Evolutionary conservation across 2,888 invertebrate genomes (phyloP).

Genomic region (Rhagonycha fulva): DNA sequence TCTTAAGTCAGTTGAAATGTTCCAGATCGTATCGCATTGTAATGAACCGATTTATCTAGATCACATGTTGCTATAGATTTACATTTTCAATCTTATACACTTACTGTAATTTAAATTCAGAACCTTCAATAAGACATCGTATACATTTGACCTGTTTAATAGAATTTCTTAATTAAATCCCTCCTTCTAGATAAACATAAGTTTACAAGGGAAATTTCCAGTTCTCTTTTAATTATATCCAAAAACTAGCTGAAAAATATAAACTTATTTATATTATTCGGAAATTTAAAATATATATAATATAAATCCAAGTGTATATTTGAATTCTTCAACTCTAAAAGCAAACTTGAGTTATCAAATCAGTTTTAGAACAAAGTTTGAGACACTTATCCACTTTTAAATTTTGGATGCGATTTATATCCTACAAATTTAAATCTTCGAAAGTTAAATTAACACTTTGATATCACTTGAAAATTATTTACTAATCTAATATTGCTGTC

Average conservation of each 20-base stretch:
- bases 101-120: slow-evolving; percentile 40
- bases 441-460: neutral
- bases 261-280: neutral
- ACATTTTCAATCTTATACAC: slow-evolving; percentile 37
- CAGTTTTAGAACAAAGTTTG: neutral
- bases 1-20: slow-evolving; percentile 32
- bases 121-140: slow-evolving; percentile 42
- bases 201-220: neutral
- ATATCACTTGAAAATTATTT: neutral
- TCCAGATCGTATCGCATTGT: slow-evolving; percentile 38
- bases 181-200: neutral
- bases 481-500: neutral
- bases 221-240: neutral
- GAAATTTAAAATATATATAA: neutral
- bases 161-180: neutral
- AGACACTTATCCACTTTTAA: neutral
- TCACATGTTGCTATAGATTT: slow-evolving; percentile 42
- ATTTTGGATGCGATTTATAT: neutral
- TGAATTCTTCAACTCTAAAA: neutral
- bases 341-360: neutral
- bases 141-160: neutral
- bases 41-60: slow-evolving; percentile 46
- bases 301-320: neutral
- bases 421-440: neutral
- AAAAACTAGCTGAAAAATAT: neutral